Base-by-base conservation (phyloP, 2,113 vertebrate genomes). In the Salvelinus fontinalis region DNA sequence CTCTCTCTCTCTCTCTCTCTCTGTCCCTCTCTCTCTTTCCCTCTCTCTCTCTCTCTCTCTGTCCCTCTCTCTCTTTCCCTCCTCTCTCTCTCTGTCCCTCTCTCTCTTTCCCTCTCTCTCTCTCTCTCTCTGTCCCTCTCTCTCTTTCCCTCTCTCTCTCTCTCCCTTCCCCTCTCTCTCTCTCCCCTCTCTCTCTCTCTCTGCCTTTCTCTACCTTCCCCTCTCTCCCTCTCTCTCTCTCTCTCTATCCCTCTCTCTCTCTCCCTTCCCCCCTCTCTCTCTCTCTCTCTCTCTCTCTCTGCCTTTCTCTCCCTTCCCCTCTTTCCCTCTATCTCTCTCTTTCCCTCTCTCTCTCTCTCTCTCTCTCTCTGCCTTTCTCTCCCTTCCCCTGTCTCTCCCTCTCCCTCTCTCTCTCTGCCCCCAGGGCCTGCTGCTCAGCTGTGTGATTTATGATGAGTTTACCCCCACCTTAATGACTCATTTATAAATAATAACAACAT, bases 71-170 rank as follows among this genome's bases (percentile, higher is more conserved):
- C n/a, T n/a, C n/a, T n/a, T n/a, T n/a, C n/a, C n/a, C n/a, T n/a
- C n/a, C n/a, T n/a, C n/a, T n/a, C n/a, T n/a, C 8, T 65, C n/a
- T n/a, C n/a, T n/a, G n/a, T 31, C 31, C 5, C 31, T 31, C 0
- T 0, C 29, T 29, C 0, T 31, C 29, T 31, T 4, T 29, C 27
- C 0, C 27, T 29, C 0, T 0, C 27, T 29, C 27, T 29, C 0
- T 29, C 27, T 5, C 4, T 31, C 0, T 5, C 34, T 1, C 5
- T 24, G 4, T 31, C 29, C 1, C 0, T 31, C 4, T 5, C 29
- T 31, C 29, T 31, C 29, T 0, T 4, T 0, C 29, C 4, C 5
- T 6, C 0, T 0, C 5, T 29, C 0, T 29, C 29, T 29, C 5
- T 5, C 5, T 29, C n/a, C n/a, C n/a, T n/a, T n/a, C n/a, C n/a